phyloP scores from a whole-genome alignment of 2,113 vertebrate genomes.

The Fregata magnificens region DNA sequence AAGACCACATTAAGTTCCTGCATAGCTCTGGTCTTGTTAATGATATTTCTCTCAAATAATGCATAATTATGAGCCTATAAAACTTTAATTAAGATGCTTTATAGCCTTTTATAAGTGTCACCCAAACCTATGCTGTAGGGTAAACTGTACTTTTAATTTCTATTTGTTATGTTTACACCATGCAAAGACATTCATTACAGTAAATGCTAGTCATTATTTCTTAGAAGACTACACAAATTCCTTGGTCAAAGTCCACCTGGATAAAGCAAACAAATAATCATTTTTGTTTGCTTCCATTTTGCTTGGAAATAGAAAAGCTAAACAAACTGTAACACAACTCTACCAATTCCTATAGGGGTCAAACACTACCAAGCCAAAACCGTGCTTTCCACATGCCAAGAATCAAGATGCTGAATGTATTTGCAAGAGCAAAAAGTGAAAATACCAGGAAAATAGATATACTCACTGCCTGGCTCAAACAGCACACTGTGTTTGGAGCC shows the following conservation, averaged over 20 bases:
- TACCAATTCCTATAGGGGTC: not conserved
- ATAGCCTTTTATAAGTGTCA: slow-evolving; percentile 4
- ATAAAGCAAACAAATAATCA: not conserved
- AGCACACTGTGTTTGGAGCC: not conserved
- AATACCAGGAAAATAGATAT: not conserved
- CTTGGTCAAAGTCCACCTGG: not conserved
- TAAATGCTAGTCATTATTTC: not conserved
- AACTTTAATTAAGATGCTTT: slow-evolving; percentile 39
- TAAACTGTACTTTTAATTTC: slow-evolving; percentile 12
- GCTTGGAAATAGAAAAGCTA: not conserved
- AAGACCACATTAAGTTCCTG: not conserved
- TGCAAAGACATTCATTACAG: not conserved
- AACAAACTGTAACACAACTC: not conserved
- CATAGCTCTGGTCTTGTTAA: not conserved
- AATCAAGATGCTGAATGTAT: not conserved
- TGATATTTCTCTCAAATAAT: not conserved
- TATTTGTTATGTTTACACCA: not conserved
- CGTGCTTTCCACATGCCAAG: not conserved
- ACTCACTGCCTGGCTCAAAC: not conserved
- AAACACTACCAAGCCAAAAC: not conserved
- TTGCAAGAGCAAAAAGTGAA: not conserved
- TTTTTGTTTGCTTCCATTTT: not conserved
- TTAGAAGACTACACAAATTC: not conserved
- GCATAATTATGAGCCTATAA: slow-evolving; percentile 3
- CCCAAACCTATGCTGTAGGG: not conserved